These are phyloP conservation scores for Augochlorella aurata DNA, from an alignment of 2,888 invertebrate genomes.

Conservation along the genomic window DNA sequence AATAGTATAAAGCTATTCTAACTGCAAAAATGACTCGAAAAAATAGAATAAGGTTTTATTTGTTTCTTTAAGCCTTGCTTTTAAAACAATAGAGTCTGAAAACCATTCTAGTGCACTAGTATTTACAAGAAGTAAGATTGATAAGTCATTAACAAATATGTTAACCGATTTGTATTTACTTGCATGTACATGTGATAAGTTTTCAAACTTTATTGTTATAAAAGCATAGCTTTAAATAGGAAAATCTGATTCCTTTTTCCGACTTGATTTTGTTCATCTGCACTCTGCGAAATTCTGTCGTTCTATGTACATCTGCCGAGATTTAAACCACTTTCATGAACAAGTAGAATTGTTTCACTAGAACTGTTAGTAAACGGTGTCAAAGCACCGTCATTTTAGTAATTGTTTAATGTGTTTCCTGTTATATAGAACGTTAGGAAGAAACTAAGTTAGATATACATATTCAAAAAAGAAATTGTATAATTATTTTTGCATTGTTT, in stretches of 20 bases:
- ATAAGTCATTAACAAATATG: background rate
- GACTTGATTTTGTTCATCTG: background rate
- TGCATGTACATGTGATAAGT: background rate
- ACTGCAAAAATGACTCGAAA: background rate
- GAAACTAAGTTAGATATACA: slow-evolving; percentile 15
- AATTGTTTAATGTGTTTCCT: slow-evolving; percentile 32
- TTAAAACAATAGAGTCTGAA: background rate
- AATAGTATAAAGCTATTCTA: background rate
- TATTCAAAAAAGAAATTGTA: slow-evolving; percentile 22
- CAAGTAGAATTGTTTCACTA: slow-evolving; percentile 21
- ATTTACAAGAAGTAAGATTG: background rate
- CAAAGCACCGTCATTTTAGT: slow-evolving; percentile 5
- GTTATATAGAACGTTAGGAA: slow-evolving; percentile 43
- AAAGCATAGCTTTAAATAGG: background rate
- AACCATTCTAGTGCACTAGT: background rate
- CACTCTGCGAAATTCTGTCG: slow-evolving; percentile 26
- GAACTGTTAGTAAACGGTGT: slow-evolving; percentile 15
- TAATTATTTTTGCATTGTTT: slow-evolving; percentile 51
- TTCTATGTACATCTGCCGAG: slow-evolving; percentile 64
- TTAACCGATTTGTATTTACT: background rate
- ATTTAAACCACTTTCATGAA: slow-evolving; percentile 19
- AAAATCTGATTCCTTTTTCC: background rate
- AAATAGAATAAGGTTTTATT: background rate
- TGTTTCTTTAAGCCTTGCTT: background rate
- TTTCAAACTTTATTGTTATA: background rate